phyloP scores from a whole-genome alignment of 1,140 invertebrate genomes.

The Sinella curviseta region DNA sequence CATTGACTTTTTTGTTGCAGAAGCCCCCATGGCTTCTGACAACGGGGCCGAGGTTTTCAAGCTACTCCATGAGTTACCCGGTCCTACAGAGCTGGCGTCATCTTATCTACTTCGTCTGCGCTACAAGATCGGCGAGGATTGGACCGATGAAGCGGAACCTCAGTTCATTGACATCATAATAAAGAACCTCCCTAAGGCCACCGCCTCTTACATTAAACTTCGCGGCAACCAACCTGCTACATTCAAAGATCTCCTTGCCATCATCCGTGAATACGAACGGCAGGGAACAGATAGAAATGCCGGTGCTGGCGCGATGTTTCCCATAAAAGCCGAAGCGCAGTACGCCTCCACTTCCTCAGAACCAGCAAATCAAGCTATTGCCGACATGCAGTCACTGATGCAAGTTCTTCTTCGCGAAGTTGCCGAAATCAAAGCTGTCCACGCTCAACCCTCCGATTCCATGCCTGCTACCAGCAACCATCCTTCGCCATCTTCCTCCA shows the following conservation, averaged over 20 bases:
- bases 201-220: not conserved
- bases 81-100: not conserved
- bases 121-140: not conserved
- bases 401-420: too few species aligned
- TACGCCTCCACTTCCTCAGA: not conserved
- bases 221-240: not conserved
- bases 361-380: not conserved
- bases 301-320: too few species aligned
- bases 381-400: not conserved
- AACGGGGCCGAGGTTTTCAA: not conserved
- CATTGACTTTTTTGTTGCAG: not conserved
- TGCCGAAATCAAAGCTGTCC: too few species aligned
- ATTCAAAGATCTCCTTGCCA: not conserved
- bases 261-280: not conserved
- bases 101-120: not conserved
- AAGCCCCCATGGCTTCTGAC: not conserved
- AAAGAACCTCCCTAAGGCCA: not conserved
- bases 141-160: not conserved
- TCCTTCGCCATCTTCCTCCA: too few species aligned
- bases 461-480: too few species aligned
- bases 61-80: not conserved
- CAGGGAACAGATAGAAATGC: not conserved
- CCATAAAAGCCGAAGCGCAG: not conserved
- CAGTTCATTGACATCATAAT: not conserved
- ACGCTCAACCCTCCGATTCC: too few species aligned